Conservation (phyloP, 23 tunicate genomes). For the Clavelina lepadiformis region DNA sequence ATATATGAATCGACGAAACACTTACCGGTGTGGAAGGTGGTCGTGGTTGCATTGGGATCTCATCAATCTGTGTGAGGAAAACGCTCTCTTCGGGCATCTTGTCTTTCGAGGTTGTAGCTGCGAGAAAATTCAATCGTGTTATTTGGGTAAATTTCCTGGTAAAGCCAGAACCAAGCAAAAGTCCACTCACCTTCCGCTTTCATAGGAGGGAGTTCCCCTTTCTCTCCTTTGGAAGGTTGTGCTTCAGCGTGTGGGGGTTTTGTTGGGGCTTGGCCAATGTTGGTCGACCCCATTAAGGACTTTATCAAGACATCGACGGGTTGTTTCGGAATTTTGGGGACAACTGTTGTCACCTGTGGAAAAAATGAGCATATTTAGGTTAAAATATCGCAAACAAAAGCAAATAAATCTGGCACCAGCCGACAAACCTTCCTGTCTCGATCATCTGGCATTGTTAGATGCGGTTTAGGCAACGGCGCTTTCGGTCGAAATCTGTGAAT, state of each 20-base stretch:
- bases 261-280: not conserved
- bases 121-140: too few species aligned
- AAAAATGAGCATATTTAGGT: not conserved
- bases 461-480: constrained; percentile 44
- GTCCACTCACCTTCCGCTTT: not conserved
- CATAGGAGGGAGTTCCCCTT: not conserved
- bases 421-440: constrained; percentile 46
- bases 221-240: not conserved
- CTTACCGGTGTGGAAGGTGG: not conserved
- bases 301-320: constrained; percentile 81
- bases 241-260: constrained; percentile 20
- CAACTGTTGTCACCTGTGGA: constrained; percentile 25
- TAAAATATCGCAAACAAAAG: not conserved
- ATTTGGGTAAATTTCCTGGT: too few species aligned
- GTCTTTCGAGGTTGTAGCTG: not conserved
- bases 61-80: constrained; percentile 70
- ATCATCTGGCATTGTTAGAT: constrained; percentile 43
- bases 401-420: constrained; percentile 1
- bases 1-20: too few species aligned
- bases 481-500: constrained; percentile 59
- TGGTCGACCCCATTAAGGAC: constrained; percentile 39
- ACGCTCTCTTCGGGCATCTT: constrained; percentile 42
- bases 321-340: constrained; percentile 90
- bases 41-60: not conserved
- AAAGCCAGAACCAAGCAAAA: too few species aligned